Base-by-base conservation (phyloP, 2,888 invertebrate species). In the Pristionchus mayeri region DNA sequence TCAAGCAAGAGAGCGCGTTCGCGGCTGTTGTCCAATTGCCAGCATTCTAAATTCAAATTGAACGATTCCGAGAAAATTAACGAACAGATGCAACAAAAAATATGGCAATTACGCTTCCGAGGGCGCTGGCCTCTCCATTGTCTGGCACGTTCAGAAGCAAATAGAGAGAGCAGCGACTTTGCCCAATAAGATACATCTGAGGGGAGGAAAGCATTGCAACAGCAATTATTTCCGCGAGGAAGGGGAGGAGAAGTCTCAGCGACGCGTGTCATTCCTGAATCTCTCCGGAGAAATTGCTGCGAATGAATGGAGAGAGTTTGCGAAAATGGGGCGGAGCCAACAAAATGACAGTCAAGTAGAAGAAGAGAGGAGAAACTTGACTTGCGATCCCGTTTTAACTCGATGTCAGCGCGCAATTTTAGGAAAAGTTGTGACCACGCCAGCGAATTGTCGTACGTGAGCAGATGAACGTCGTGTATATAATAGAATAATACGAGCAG, bases 151-250 rank as follows among this genome's bases (percentile, higher is more conserved):
- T 60, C 24, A 60, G 27, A 60, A 60, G 27, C 27, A 24, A 27
- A 60, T 50, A 50, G 24, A 30, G 57, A n/a, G n/a, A n/a, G n/a
- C n/a, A n/a, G n/a, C n/a, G n/a, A n/a, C n/a, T n/a, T n/a, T n/a
- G n/a, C n/a, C n/a, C 63, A 63, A 63, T 63, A 63, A 3, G 63
- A 34, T 34, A 37, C 34, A 9, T 37, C 63, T n/a, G 30, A 21
- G 21, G 60, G 30, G 60, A 24, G 13, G 60, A 30, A 30, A 30
- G 63, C 44, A 63, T 63, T 63, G 63, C 63, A 21, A 63, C 63
- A 63, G 63, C 63, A 63, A 63, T 63, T 63, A 63, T 63, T 63
- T 63, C 34, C 37, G 16, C 30, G 60, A 60, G 60, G 60, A 60
- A 6, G 6, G 30, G 60, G 18, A 24, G 9, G 57, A 4, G 16